Base-by-base conservation (phyloP, 2,113 vertebrate genomes). In the Elephantulus edwardii region DNA sequence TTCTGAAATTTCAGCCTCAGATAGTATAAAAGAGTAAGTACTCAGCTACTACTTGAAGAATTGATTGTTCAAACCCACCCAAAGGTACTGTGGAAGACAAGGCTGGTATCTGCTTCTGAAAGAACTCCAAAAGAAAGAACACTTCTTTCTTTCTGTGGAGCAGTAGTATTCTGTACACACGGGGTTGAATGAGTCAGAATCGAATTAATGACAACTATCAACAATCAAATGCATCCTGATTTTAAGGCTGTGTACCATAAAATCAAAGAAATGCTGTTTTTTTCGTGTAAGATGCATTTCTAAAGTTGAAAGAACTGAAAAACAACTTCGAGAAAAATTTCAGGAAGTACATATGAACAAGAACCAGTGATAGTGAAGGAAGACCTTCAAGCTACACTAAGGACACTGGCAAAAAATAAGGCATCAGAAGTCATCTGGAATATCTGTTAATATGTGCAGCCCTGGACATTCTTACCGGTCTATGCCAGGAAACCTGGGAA, bases 211-310 rank as follows among this genome's bases (percentile, higher is more conserved):
- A 6, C 30, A 58, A 58, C 56, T 28, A 28, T 10, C 17, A 26
- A 58, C 52, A 58, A n/a, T 91, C 19, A 30, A 9, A 13, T 88
- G 0, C 14, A 60, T 91, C 72, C 66, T 60, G 7, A 30, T 86
- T 76, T 82, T 50, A 58, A 76, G 24, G 38, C 16, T 76, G 14
- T 71, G n/a, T 4, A 40, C 83, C 56, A 52, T 64, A 86, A 54
- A 33, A 46, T 60, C 56, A 81, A 68, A 48, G n/a, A 90, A 80
- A 60, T 91, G 46, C n/a, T 38, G 19, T 16, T 74, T 11, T 80
- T 89, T 93, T 76, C 79, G 20, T 92, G 13, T 89, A 79, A 86
- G 78, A 26, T 83, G n/a, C n/a, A n/a, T n/a, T n/a, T n/a, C n/a
- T n/a, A n/a, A n/a, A n/a, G n/a, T n/a, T n/a, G n/a, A n/a, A n/a